A percentile compares a stretch with the other conserved stretches of the same genome.
Conservation (phyloP, 1,140 invertebrate genomes). For the Trachymyrmex septentrionalis region DNA sequence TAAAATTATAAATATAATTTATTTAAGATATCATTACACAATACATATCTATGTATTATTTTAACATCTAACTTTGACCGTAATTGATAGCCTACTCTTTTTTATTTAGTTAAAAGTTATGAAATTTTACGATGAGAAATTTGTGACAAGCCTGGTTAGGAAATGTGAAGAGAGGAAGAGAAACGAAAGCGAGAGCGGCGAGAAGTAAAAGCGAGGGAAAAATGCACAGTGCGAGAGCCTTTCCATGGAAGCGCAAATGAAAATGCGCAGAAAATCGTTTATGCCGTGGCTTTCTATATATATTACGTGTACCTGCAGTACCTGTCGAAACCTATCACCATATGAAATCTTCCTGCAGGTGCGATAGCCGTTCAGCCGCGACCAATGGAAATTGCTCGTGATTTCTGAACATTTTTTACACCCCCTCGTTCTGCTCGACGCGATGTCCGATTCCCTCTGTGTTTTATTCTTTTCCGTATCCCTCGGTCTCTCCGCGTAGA, state of each 20-base stretch:
- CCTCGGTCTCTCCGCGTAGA: constrained; percentile 36
- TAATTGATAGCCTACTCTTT: no score
- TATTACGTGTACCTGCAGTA: constrained; percentile 52
- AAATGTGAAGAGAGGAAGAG: not conserved
- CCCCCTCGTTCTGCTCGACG: not conserved
- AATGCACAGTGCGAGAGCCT: not conserved
- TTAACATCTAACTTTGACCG: no score
- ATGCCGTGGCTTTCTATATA: constrained; percentile 2
- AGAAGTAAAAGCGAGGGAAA: constrained; percentile 11
- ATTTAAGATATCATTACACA: no score
- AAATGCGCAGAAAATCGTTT: constrained; percentile 69
- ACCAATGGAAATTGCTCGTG: constrained; percentile 71
- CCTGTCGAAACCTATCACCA: constrained; percentile 71
- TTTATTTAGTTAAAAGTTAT: no score
- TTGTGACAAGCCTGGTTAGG: not conserved
- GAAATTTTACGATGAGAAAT: no score
- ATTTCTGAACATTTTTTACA: constrained; percentile 71
- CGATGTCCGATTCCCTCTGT: not conserved
- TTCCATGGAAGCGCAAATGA: constrained; percentile 52
- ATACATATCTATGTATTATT: no score
- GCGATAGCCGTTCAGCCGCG: constrained; percentile 56
- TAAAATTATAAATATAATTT: no score
- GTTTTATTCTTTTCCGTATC: constrained; percentile 35
- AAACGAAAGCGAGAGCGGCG: not conserved
- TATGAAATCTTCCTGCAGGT: constrained; percentile 68